Conservation (phyloP, 2,797 vertebrate genomes). For the Acipenser ruthenus region DNA sequence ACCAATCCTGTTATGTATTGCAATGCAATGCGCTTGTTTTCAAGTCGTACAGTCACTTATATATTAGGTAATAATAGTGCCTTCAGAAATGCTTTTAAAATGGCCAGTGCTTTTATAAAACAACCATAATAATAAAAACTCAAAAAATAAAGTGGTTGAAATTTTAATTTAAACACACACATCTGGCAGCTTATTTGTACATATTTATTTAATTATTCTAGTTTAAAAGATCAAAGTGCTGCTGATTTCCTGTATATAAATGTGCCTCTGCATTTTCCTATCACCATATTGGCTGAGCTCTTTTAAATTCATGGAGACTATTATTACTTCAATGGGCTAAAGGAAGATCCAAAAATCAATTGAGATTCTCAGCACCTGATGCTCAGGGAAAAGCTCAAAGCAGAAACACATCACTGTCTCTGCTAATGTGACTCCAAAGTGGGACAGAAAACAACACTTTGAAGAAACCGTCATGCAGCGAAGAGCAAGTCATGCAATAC, state of each 20-base stretch:
- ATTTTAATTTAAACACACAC: background rate
- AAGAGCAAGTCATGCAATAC: too few species aligned
- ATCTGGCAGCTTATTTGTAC: constrained; percentile 6
- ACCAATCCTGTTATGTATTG: too few species aligned
- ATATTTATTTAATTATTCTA: constrained; percentile 17
- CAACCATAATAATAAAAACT: too few species aligned
- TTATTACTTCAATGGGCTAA: constrained; percentile 13
- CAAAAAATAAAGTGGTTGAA: constrained; percentile 3
- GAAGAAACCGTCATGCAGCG: background rate
- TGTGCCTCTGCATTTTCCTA: constrained; percentile 7
- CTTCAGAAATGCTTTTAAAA: too few species aligned
- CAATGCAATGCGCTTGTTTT: too few species aligned
- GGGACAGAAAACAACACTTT: constrained; percentile 1
- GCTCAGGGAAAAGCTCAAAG: constrained; percentile 1
- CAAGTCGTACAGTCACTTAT: too few species aligned
- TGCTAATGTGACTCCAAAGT: background rate
- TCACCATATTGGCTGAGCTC: constrained; percentile 7
- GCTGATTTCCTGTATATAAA: constrained; percentile 11
- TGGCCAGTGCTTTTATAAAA: too few species aligned
- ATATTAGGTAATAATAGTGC: too few species aligned
- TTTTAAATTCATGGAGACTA: constrained; percentile 18
- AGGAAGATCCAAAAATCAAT: constrained; percentile 13
- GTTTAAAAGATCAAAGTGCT: constrained; percentile 6
- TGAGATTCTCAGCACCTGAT: background rate
- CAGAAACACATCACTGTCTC: background rate